Percentiles rank a stretch among this genome's conserved stretches.
Conservation (phyloP, 1,140 invertebrate genomes). For the Chymomyza costata region DNA sequence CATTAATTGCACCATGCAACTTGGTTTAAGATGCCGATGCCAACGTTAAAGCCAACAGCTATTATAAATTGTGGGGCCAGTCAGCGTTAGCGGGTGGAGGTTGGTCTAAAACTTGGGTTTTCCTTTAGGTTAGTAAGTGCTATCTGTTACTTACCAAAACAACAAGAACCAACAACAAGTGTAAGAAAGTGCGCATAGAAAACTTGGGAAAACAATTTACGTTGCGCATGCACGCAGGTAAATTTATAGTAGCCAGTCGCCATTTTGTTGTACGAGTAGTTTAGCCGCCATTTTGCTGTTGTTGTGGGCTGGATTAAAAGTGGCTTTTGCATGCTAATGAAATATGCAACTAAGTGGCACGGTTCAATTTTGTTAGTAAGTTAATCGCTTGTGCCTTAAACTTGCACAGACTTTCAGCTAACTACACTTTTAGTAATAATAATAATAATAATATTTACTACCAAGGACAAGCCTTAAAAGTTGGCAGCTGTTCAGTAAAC, state of each 20-base stretch:
- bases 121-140: no score
- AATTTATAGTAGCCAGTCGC: conserved; percentile 45
- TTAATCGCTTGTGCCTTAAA: conserved; percentile 34
- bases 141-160: conserved; percentile 38
- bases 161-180: conserved; percentile 52
- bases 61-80: conserved; percentile 44
- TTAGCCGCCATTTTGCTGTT: conserved; percentile 7
- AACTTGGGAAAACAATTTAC: conserved; percentile 50
- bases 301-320: conserved; percentile 43
- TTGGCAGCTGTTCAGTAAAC: no score
- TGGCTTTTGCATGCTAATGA: conserved; percentile 57
- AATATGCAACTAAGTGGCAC: conserved; percentile 58
- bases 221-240: conserved; percentile 28
- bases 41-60: conserved; percentile 21
- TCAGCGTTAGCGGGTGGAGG: conserved; percentile 15
- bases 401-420: no score
- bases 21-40: no score
- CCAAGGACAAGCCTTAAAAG: no score
- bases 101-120: no score
- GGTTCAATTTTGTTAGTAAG: conserved; percentile 34
- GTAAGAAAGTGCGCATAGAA: conserved; percentile 2
- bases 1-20: conserved; percentile 62
- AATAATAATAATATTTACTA: no score
- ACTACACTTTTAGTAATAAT: no score
- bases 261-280: conserved; percentile 16